Evolutionary conservation across 1,140 invertebrate species (phyloP).

Genomic region (Conopomorpha cramerella): DNA sequence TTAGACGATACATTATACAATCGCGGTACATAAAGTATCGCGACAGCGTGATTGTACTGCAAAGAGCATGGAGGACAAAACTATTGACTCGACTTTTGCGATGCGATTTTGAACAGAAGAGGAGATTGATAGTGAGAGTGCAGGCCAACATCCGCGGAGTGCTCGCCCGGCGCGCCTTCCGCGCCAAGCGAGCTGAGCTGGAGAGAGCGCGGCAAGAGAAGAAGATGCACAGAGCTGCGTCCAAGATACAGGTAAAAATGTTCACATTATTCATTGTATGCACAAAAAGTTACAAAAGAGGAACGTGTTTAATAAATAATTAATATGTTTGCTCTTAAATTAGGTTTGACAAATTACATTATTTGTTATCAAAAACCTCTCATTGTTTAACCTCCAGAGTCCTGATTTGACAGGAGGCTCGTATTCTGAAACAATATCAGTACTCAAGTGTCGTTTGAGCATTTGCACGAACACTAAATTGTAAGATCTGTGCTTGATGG

Average conservation of each 20-base stretch:
- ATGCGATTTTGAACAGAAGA: slow-evolving; percentile 29
- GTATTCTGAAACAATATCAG: no score
- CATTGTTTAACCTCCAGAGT: no score
- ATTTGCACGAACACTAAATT: no score
- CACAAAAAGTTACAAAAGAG: no score
- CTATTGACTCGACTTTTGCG: slow-evolving; percentile 24
- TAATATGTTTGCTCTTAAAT: no score
- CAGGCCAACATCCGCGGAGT: slow-evolving; percentile 54
- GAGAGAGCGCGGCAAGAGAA: slow-evolving; percentile 47
- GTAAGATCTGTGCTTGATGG: no score
- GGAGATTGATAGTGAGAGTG: slow-evolving; percentile 31
- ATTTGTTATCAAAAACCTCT: no score
- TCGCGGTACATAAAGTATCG: slow-evolving; percentile 27
- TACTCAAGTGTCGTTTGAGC: no score
- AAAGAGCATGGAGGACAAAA: slow-evolving; percentile 49
- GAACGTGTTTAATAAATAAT: no score
- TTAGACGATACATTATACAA: slow-evolving; percentile 59
- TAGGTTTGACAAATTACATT: no score
- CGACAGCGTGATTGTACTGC: slow-evolving; percentile 33
- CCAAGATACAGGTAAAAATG: slow-evolving; percentile 68
- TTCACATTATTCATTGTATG: no score
- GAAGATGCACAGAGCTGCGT: slow-evolving; percentile 57
- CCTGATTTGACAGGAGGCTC: no score
- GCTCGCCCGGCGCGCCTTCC: slow-evolving; percentile 43
- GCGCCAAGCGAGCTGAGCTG: slow-evolving; percentile 35